These are phyloP conservation scores for Oceanites oceanicus DNA, from an alignment of 2,113 vertebrate species.

Conservation along the genomic window DNA sequence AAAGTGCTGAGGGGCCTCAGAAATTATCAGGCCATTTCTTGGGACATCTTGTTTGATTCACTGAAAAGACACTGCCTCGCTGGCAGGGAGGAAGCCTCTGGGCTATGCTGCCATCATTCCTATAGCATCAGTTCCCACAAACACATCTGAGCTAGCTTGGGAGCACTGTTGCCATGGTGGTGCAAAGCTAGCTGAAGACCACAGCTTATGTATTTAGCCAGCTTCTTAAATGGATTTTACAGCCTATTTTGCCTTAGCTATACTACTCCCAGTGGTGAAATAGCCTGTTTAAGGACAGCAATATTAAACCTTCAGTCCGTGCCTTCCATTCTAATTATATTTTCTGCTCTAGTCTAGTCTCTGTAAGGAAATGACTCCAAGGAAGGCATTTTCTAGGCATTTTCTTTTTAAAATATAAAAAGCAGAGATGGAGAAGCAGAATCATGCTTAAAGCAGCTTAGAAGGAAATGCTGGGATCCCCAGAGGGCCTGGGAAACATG, in stretches of 20 bases:
- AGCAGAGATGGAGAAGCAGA: constrained; percentile 12
- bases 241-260: not conserved
- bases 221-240: not conserved
- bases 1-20: not conserved
- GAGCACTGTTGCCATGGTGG: not conserved
- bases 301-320: not conserved
- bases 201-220: not conserved
- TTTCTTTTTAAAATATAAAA: constrained; percentile 32
- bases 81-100: not conserved
- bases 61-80: not conserved
- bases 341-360: not conserved
- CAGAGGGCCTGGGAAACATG: constrained; percentile 31
- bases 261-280: not conserved
- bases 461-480: constrained; percentile 26
- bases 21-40: not conserved
- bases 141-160: not conserved
- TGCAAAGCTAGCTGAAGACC: not conserved
- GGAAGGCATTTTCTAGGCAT: not conserved
- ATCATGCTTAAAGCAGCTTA: constrained; percentile 27
- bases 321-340: not conserved
- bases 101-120: not conserved
- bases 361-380: not conserved
- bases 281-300: not conserved
- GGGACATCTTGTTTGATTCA: not conserved
- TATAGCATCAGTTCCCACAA: not conserved